Evolutionary conservation across 2,113 vertebrate species (phyloP), one percentile per base, ranked within the genome.

Genomic region (Zapornia atra): DNA sequence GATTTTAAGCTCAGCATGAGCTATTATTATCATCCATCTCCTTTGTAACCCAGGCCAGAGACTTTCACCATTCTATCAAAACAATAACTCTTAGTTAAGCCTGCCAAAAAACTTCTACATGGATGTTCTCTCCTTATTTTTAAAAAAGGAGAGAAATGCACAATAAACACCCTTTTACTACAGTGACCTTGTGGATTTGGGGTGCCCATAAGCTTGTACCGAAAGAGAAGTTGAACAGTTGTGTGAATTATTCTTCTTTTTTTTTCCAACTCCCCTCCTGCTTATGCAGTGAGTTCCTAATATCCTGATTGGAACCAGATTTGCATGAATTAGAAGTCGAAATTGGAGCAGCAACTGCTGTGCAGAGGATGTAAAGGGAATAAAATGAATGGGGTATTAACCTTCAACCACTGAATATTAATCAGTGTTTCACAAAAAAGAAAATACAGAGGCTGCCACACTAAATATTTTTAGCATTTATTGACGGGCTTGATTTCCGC

Each of bases 381-480:
- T 98, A 98, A 98, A 99, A 98, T 98, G 97, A 98, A 97, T 97
- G 93, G 97, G 94, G 98, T 98, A 99, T 99, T 99, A 98, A 98
- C 98, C 98, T 98, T 98, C 98, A 98, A 98, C 98, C 98, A 96
- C 99, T 98, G 98, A 99, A 99, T 99, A 99, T 99, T 99, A 99
- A 99, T 99, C 98, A 99, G 98, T 86, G 98, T 99, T 99, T 99
- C 99, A 98, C 99, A 99, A 99, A 99, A 98, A 99, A 98, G 98
- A 99, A 99, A 99, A 99, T 98, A 99, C 98, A 98, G 98, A 97
- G 97, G 97, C 93, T 98, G 98, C 99, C 98, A 99, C 98, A 98
- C 98, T 97, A 99, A 99, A 99, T 99, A 99, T 99, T 99, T 99
- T 98, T 96, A 97, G 97, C 98, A 93, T 97, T 98, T 98, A 98